Percentiles rank a stretch among this genome's conserved stretches.
Conservation (phyloP, 1,140 invertebrate genomes). For the Paracyclopina nana region DNA sequence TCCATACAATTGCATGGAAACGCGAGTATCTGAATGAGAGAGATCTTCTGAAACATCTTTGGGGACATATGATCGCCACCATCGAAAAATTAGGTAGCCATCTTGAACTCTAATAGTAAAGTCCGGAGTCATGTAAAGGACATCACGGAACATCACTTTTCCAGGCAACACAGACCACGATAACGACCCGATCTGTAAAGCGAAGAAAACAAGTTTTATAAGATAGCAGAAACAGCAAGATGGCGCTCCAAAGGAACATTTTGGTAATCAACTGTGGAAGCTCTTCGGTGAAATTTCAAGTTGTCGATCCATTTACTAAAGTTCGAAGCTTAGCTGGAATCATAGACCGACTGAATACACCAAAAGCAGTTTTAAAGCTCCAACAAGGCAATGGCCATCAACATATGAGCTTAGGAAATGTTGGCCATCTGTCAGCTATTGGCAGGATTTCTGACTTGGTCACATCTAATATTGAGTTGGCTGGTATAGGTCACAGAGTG, state of each 20-base stretch:
- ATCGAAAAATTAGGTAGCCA: conserved; percentile 75
- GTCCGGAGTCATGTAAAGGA: conserved; percentile 84
- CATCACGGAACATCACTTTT: conserved; percentile 95
- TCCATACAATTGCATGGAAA: conserved; percentile 83
- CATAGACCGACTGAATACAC: too few species aligned
- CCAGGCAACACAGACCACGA: conserved; percentile 83
- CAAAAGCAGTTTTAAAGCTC: too few species aligned
- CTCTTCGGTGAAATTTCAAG: background rate
- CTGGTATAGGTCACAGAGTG: background rate
- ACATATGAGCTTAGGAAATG: too few species aligned
- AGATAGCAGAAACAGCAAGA: background rate
- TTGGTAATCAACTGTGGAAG: background rate
- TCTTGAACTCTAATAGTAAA: conserved; percentile 82
- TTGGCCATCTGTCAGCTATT: too few species aligned
- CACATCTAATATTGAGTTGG: too few species aligned
- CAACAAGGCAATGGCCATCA: too few species aligned
- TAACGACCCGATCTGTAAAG: conserved; percentile 53
- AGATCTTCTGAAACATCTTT: conserved; percentile 89
- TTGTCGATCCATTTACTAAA: background rate
- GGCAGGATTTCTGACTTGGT: too few species aligned
- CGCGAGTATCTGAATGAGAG: conserved; percentile 69
- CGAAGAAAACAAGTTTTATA: conserved; percentile 15
- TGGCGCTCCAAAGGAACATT: background rate
- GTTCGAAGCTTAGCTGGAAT: too few species aligned
- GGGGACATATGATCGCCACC: conserved; percentile 50